A percentile compares a stretch with the other conserved stretches of the same genome.
phyloP scores from a whole-genome alignment of 2,797 vertebrate species.

The Sebastolobus alascanus region DNA sequence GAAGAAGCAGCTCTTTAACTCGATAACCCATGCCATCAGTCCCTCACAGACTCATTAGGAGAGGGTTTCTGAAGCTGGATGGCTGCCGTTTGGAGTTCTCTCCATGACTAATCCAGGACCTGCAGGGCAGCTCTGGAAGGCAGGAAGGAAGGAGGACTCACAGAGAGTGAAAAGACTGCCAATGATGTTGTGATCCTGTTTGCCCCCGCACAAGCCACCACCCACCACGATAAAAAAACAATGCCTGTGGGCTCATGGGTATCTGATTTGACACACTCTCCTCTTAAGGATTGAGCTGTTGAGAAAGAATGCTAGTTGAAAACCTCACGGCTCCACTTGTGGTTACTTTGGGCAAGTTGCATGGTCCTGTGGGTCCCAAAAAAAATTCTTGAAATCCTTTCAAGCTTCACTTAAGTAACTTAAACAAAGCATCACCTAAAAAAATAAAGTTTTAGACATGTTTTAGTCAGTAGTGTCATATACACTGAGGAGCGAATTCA shows the following conservation, averaged over 20 bases:
- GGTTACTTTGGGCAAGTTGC: neutral
- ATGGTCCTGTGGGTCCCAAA: neutral
- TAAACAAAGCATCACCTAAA: neutral
- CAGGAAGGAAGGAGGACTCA: slow-evolving; percentile 1
- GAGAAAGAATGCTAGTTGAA: neutral
- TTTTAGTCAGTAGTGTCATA: neutral
- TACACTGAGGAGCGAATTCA: neutral
- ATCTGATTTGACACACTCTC: slow-evolving; percentile 15
- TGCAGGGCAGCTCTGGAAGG: slow-evolving; percentile 52
- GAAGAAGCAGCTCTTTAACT: slow-evolving; percentile 66
- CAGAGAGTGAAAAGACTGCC: slow-evolving; percentile 32
- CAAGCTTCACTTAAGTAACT: neutral
- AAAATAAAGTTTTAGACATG: neutral
- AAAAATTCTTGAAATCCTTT: neutral
- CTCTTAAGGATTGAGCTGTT: neutral
- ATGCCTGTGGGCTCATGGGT: neutral
- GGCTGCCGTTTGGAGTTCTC: slow-evolving; percentile 39
- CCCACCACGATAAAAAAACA: slow-evolving; percentile 13
- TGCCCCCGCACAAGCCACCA: neutral
- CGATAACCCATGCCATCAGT: slow-evolving; percentile 58
- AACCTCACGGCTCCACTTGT: slow-evolving; percentile 3
- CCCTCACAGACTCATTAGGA: slow-evolving; percentile 67
- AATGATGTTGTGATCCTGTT: slow-evolving; percentile 32
- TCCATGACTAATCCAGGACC: slow-evolving; percentile 56
- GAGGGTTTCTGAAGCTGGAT: slow-evolving; percentile 45